Conservation (phyloP, 2,797 vertebrate genomes). For the Rhabdomys pumilio region DNA sequence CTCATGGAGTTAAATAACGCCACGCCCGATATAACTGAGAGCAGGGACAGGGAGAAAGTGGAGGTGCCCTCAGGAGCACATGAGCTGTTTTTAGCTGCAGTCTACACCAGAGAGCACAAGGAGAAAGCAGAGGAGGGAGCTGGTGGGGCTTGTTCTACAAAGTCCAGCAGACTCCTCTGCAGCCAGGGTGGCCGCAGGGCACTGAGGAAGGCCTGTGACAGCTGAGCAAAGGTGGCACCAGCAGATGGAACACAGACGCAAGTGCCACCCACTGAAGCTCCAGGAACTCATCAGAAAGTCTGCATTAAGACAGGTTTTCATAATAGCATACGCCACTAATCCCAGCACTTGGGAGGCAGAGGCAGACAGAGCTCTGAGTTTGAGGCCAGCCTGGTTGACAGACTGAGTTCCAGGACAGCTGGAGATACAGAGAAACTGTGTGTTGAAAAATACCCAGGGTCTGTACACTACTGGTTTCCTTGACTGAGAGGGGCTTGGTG, state of each 20-base stretch:
- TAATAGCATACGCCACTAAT: not conserved
- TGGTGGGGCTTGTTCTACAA: not conserved
- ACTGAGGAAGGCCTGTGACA: not conserved
- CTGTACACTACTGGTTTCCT: not conserved
- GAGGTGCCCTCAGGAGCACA: conserved; percentile 53
- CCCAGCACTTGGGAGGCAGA: not conserved
- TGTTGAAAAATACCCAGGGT: not conserved
- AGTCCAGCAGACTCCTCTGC: not conserved
- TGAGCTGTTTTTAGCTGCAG: conserved; percentile 59
- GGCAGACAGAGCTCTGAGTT: not conserved
- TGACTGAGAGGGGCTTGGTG: not conserved
- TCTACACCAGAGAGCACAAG: not conserved
- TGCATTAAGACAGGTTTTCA: not conserved
- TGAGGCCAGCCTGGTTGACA: not conserved
- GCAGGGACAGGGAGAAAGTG: conserved; percentile 15
- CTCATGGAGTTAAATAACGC: conserved; percentile 66
- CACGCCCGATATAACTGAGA: not conserved
- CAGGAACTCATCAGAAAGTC: not conserved
- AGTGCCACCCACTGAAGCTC: not conserved
- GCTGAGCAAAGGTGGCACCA: not conserved
- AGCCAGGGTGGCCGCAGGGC: not conserved
- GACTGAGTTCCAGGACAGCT: not conserved
- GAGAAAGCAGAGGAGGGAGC: not conserved
- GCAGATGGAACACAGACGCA: not conserved
- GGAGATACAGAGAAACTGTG: not conserved